These are phyloP conservation scores for Tragelaphus imberbis DNA, from an alignment of 2,113 vertebrate genomes.

Conservation along the genomic window DNA sequence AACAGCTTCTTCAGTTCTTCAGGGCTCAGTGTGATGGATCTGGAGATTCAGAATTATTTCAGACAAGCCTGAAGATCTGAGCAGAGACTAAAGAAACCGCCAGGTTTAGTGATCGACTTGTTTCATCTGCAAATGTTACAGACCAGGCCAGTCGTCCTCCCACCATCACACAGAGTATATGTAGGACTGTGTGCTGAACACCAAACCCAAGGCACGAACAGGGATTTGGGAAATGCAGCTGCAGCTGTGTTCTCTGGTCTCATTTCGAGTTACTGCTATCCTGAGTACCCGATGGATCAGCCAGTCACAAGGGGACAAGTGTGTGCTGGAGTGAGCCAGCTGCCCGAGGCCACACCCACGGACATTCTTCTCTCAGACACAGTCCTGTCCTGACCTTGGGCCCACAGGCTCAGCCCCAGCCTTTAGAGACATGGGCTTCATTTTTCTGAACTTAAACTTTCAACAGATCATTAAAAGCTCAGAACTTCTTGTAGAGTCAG, in stretches of 20 bases:
- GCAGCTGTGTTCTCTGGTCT: not conserved
- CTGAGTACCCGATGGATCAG: not conserved
- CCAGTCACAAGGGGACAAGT: not conserved
- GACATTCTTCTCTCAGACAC: not conserved
- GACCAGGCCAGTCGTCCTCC: not conserved
- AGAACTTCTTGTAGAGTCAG: not conserved
- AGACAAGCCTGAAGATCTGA: not conserved
- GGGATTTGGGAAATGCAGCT: not conserved
- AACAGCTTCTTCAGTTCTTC: not conserved
- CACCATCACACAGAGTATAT: accelerated
- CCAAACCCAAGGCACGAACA: not conserved
- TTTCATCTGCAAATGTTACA: not conserved
- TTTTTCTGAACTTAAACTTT: not conserved
- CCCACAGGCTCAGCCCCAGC: not conserved
- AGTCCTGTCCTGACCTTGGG: not conserved
- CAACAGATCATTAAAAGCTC: not conserved
- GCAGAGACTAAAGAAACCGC: not conserved
- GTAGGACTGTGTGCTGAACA: accelerated
- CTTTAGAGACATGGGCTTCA: not conserved
- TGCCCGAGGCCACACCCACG: not conserved
- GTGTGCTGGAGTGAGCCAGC: too few relatives aligned
- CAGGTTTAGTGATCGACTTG: not conserved
- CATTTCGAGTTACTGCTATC: not conserved
- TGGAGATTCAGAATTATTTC: not conserved
- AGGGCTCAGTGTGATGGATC: not conserved